Evolutionary conservation across 2,113 vertebrate genomes (phyloP).

Genomic region (Shinisaurus crocodilurus): DNA sequence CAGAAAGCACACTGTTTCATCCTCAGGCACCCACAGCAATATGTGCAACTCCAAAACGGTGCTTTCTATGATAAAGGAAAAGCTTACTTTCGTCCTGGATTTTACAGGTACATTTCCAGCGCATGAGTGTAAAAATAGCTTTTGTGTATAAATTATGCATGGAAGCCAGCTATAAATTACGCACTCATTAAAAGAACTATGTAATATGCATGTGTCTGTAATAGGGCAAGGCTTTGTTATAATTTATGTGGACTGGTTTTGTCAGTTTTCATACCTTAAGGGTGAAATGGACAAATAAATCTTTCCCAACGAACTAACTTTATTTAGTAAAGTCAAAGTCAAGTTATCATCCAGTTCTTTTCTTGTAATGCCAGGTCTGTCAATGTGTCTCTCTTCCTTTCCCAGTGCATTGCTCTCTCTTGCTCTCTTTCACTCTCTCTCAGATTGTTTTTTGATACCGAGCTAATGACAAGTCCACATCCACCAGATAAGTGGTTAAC

Average conservation of each 20-base stretch:
- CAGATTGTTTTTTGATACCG: background rate
- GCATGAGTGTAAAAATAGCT: slow-evolving; percentile 59
- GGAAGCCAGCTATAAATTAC: slow-evolving; percentile 58
- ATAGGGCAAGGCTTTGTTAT: background rate
- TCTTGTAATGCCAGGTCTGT: background rate
- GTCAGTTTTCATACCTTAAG: background rate
- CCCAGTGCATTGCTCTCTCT: background rate
- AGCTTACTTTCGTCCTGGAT: slow-evolving; percentile 18
- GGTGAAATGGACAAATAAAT: background rate
- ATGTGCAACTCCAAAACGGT: background rate
- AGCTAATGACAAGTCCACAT: slow-evolving; percentile 14
- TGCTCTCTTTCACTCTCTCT: background rate
- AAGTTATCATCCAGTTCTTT: background rate
- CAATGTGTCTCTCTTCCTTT: slow-evolving; percentile 8
- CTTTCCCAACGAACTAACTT: slow-evolving; percentile 7
- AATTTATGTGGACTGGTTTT: background rate
- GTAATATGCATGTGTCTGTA: background rate
- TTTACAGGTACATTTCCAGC: slow-evolving; percentile 35
- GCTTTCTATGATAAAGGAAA: slow-evolving; percentile 14
- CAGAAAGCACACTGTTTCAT: background rate
- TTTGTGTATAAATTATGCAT: slow-evolving; percentile 56
- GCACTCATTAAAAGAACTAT: slow-evolving; percentile 6
- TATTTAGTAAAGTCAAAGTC: background rate
- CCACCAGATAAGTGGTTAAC: slow-evolving; percentile 17
- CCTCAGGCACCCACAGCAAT: too few relatives aligned